A percentile compares a stretch with the other conserved stretches of the same genome.
These are phyloP conservation scores for Podarcis muralis DNA, from an alignment of 2,113 vertebrate species.

Conservation along the genomic window DNA sequence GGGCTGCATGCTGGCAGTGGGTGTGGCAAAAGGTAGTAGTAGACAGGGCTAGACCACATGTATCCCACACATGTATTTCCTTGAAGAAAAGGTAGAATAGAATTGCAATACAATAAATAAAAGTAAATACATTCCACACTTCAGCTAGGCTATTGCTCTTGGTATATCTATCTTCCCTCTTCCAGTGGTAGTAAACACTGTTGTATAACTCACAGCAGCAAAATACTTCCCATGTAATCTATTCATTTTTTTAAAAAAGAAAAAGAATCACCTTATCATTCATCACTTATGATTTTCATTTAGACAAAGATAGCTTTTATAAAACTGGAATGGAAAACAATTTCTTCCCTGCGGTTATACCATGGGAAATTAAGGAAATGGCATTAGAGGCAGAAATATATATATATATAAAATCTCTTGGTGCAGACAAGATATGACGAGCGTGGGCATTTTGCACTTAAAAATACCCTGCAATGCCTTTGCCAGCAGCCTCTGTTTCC, in stretches of 20 bases:
- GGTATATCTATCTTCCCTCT: neutral
- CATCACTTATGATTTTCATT: neutral
- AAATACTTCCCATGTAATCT: neutral
- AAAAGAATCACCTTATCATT: neutral
- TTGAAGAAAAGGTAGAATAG: too few species aligned
- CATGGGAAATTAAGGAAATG: constrained; percentile 42
- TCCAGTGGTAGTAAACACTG: neutral
- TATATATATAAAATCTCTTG: neutral
- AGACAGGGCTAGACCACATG: too few species aligned
- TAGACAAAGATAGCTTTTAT: constrained; percentile 7
- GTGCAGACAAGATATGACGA: constrained; percentile 22
- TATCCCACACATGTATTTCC: too few species aligned
- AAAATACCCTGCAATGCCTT: constrained; percentile 45
- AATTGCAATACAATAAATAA: too few species aligned
- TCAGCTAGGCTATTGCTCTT: neutral
- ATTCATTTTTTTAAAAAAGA: neutral
- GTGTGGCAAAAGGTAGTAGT: too few species aligned
- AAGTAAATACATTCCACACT: neutral
- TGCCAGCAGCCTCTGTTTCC: constrained; percentile 46
- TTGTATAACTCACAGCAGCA: neutral
- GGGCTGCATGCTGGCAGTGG: too few species aligned
- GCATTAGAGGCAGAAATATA: constrained; percentile 13
- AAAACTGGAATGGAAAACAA: neutral
- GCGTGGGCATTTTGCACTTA: constrained; percentile 25
- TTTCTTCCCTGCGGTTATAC: constrained; percentile 1